A percentile compares a stretch with the other conserved stretches of the same genome.
These are phyloP conservation scores for Thaumatotibia leucotreta DNA, from an alignment of 1,140 invertebrate species.

Conservation along the genomic window DNA sequence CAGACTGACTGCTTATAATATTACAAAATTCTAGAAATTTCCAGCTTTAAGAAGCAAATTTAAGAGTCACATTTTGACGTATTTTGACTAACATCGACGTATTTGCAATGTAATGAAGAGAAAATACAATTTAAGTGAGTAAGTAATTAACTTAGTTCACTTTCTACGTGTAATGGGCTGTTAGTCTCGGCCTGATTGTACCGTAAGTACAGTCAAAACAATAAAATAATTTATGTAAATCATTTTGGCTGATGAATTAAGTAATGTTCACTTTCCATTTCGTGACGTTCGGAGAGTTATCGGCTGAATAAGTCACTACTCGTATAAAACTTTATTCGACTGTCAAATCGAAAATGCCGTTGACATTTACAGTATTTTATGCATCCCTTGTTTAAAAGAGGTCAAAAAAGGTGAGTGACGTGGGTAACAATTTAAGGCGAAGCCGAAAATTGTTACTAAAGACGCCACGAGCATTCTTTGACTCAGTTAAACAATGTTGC, in stretches of 20 bases:
- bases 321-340: no score
- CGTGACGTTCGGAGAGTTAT: background rate
- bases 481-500: no score
- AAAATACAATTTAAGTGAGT: slow-evolving; percentile 19
- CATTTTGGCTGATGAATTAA: background rate
- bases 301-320: background rate
- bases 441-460: no score
- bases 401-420: no score
- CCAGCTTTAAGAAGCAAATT: background rate
- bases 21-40: background rate
- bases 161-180: slow-evolving; percentile 48
- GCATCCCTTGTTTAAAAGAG: no score
- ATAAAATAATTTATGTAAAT: slow-evolving; percentile 25
- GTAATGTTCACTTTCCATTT: slow-evolving; percentile 5
- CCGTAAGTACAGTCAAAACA: slow-evolving; percentile 28
- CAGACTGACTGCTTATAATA: no score
- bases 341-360: no score
- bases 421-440: no score
- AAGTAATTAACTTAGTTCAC: slow-evolving; percentile 43
- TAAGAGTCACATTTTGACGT: background rate
- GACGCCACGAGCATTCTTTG: no score
- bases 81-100: slow-evolving; percentile 1
- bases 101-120: slow-evolving; percentile 29
- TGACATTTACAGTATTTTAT: no score
- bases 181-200: slow-evolving; percentile 57